Conservation (phyloP, 2,797 vertebrate species). For the Peromyscus aztecus region DNA sequence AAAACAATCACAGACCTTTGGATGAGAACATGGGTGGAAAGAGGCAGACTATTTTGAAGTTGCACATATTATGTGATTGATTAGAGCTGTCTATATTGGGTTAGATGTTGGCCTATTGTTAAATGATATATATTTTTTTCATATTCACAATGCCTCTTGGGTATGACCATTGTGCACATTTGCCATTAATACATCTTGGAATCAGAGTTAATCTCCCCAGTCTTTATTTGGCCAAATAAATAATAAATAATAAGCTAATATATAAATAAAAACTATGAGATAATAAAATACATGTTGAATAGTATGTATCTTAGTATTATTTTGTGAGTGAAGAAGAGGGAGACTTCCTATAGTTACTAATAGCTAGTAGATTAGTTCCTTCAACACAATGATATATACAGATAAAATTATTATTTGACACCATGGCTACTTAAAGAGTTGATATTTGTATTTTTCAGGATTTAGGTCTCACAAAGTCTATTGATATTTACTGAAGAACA, state of each 20-base stretch:
- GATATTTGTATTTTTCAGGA: background rate
- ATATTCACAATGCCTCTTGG: background rate
- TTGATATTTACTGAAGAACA: conserved; percentile 43
- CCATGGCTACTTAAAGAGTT: background rate
- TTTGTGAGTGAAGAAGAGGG: background rate
- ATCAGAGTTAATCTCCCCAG: background rate
- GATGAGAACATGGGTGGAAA: background rate
- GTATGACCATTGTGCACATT: background rate
- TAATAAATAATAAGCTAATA: background rate
- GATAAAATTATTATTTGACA: background rate
- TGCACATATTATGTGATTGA: background rate
- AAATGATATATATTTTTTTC: background rate
- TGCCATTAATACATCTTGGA: background rate
- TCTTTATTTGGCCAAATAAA: conserved; percentile 13
- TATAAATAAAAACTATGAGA: conserved; percentile 25
- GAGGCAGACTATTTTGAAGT: rapidly evolving
- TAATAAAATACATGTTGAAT: background rate
- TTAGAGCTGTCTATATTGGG: background rate
- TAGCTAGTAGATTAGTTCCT: background rate
- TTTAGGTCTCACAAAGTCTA: background rate
- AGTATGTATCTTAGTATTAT: background rate
- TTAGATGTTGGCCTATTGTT: background rate
- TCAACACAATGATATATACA: background rate
- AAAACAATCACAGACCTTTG: background rate
- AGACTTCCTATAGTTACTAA: background rate